Evolutionary conservation across 2,113 vertebrate species (phyloP), one percentile per base, ranked within the genome.

Genomic region (Electrona antarctica): DNA sequence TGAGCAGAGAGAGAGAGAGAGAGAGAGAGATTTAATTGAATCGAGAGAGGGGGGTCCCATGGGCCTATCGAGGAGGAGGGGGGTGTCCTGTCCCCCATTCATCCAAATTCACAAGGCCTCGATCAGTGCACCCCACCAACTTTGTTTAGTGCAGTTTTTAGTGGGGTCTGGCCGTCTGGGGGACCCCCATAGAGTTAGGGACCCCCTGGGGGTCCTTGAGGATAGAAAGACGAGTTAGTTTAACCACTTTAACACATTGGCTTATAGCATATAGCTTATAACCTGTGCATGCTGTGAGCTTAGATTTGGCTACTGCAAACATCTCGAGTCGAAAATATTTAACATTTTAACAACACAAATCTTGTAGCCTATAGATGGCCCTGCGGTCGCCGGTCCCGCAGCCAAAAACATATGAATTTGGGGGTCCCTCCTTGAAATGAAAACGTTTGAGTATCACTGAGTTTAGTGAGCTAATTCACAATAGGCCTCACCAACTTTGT

Each of bases 401-500:
- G 21, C 21, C 21, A 21, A 21, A 21, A 21, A 21, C 21, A 21
- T 49, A 5, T 9, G 4, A 49, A 7, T 49, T 49, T 49, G 7
- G 48, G 48, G 48, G 48, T 8, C 48, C 8, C 49, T 15, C 54
- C n/a, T 56, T 56, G 5, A 56, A 15, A 15, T 9, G 21, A 21
- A 21, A 21, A 21, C 21, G 15, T 0, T 21, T 74, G 21, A 46
- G 15, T 6, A 2, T 46, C 51, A 41, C 71, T 29, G 14, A n/a
- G 10, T 15, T 21, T 21, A 21, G 21, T 21, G 21, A 21, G 21
- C 73, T 70, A 60, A 46, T 1, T 9, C 4, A 41, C 33, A 41
- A 21, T 21, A n/a, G 48, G 61, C 77, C 60, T 78, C 47, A 48
- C 58, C 46, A 66, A 74, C 81, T 89, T 88, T 86, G 87, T 88